phyloP scores from a whole-genome alignment of 2,113 vertebrate genomes.

The Plestiodon gilberti region DNA sequence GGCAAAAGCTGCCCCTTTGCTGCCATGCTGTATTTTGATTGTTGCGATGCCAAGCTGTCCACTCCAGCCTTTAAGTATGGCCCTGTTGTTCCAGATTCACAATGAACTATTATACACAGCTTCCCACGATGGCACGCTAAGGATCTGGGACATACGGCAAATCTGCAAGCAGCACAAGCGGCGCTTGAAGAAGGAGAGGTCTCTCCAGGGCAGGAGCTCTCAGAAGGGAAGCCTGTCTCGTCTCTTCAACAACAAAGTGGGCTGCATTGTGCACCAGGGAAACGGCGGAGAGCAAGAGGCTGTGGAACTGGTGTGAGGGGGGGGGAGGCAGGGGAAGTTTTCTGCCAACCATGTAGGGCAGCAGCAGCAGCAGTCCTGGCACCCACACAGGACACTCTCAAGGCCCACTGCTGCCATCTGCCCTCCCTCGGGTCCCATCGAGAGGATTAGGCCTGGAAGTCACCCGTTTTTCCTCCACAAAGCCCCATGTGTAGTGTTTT shows the following conservation, averaged over 20 bases:
- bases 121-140: slow-evolving; percentile 78
- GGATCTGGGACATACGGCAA: slow-evolving; percentile 80
- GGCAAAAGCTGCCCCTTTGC: slow-evolving; percentile 45
- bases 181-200: slow-evolving; percentile 61
- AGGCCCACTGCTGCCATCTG: slow-evolving; percentile 3
- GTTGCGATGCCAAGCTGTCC: fast-evolving
- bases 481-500: too few relatives aligned
- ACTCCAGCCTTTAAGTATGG: not conserved
- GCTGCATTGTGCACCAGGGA: slow-evolving; percentile 70
- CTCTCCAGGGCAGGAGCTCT: slow-evolving; percentile 60
- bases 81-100: slow-evolving; percentile 75
- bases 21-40: not conserved
- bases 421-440: slow-evolving; percentile 54
- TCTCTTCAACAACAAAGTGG: slow-evolving; percentile 81
- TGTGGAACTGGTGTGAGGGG: slow-evolving; percentile 62
- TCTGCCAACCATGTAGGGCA: not conserved
- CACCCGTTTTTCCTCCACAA: too few relatives aligned
- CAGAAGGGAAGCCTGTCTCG: slow-evolving; percentile 75
- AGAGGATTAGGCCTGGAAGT: not conserved
- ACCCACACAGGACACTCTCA: too few relatives aligned
- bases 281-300: slow-evolving; percentile 60
- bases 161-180: slow-evolving; percentile 65
- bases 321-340: not conserved
- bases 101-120: slow-evolving; percentile 81
- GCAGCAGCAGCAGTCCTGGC: too few relatives aligned